Evolutionary conservation across 92 coral and sea anemone species (phyloP).

Genomic region (Porites evermanni): DNA sequence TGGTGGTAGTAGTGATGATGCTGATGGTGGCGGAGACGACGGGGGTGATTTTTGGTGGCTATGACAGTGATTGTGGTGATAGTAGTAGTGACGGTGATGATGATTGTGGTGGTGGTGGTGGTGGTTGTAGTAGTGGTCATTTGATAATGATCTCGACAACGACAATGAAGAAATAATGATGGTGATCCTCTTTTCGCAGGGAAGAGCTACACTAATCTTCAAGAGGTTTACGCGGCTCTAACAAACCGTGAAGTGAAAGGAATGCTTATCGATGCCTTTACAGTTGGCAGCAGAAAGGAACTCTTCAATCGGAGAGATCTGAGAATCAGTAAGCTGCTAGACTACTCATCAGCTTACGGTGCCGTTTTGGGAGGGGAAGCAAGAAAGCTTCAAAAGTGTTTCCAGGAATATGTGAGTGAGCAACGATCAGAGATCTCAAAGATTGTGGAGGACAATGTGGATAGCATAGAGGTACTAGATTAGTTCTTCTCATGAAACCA

Average conservation of each 20-base stretch:
- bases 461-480: slow-evolving; percentile 77
- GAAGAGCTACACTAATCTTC: slow-evolving; percentile 75
- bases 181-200: slow-evolving; percentile 35
- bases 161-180: not conserved
- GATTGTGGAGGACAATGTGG: slow-evolving; percentile 77
- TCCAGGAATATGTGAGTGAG: slow-evolving; percentile 79
- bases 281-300: slow-evolving; percentile 85
- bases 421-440: slow-evolving; percentile 84
- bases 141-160: no score
- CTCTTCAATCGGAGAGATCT: slow-evolving; percentile 80
- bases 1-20: no score
- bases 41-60: no score
- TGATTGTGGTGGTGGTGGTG: no score
- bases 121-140: no score
- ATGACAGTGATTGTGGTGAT: no score
- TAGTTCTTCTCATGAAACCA: not conserved
- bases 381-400: slow-evolving; percentile 90
- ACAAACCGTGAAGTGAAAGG: slow-evolving; percentile 89
- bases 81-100: no score
- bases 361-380: slow-evolving; percentile 94
- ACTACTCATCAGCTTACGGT: slow-evolving; percentile 91
- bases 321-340: slow-evolving; percentile 82
- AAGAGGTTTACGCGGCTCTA: slow-evolving; percentile 84
- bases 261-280: slow-evolving; percentile 87
- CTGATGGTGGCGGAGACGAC: no score